Conservation (phyloP, 2,888 invertebrate species). For the Diarsia rubi region DNA sequence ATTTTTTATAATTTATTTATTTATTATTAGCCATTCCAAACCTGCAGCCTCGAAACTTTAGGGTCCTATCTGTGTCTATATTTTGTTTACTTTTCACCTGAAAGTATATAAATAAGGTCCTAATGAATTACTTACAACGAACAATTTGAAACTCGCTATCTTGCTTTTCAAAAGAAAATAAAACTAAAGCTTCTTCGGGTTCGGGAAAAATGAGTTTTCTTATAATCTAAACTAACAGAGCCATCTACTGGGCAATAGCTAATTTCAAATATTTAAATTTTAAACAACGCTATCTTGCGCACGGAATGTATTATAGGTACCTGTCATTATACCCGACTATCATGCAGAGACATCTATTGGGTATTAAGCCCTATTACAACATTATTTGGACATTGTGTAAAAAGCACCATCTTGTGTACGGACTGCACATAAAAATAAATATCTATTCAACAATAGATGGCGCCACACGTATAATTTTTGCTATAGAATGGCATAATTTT, state of each 20-base stretch:
- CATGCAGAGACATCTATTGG: not conserved
- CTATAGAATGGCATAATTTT: too few relatives aligned
- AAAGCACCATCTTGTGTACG: not conserved
- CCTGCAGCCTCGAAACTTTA: not conserved
- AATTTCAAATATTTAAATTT: not conserved
- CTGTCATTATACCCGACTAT: accelerated
- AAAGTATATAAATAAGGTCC: too few relatives aligned
- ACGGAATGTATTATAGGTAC: accelerated
- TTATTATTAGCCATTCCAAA: too few relatives aligned
- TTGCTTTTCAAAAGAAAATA: not conserved
- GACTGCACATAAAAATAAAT: not conserved
- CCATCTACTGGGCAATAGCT: constrained; percentile 48
- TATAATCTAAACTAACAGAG: constrained; percentile 5
- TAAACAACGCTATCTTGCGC: constrained; percentile 13
- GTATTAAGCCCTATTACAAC: not conserved
- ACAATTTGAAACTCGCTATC: not conserved
- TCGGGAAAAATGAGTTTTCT: not conserved
- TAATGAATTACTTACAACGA: too few relatives aligned
- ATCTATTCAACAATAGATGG: constrained; percentile 47
- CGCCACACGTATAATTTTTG: not conserved
- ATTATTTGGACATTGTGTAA: not conserved
- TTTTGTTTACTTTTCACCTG: too few relatives aligned
- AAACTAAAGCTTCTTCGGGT: not conserved
- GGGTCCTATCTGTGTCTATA: too few relatives aligned
- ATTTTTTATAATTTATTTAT: too few relatives aligned